A percentile compares a stretch with the other conserved stretches of the same genome.
Conservation (phyloP, 2,888 invertebrate genomes). For the Salticus scenicus region DNA sequence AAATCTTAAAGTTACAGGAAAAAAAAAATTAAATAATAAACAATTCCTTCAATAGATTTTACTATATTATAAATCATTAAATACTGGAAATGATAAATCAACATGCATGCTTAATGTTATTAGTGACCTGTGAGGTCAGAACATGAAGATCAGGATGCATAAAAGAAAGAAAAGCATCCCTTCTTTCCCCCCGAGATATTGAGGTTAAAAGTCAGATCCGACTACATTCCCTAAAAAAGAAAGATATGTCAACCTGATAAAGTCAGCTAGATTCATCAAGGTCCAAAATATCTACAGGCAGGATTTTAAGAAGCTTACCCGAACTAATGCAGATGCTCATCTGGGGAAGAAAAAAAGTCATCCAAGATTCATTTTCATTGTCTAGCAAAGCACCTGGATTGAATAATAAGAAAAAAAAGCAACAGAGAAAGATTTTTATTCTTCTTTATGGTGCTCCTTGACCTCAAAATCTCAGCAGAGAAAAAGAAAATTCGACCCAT, state of each 20-base stretch:
- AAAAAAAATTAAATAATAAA: too few relatives aligned
- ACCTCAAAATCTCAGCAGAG: slow-evolving; percentile 35
- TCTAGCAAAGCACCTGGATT: not conserved
- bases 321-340: not conserved
- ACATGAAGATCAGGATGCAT: not conserved
- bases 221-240: slow-evolving; percentile 11
- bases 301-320: not conserved
- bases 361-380: not conserved
- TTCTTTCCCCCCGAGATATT: not conserved
- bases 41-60: not conserved
- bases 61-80: not conserved
- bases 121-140: not conserved
- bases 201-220: slow-evolving; percentile 47
- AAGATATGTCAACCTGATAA: slow-evolving; percentile 41
- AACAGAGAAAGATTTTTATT: slow-evolving; percentile 50
- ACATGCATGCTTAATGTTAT: not conserved
- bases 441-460: slow-evolving; percentile 55
- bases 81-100: not conserved
- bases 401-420: slow-evolving; percentile 17
- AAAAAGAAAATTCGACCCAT: not conserved
- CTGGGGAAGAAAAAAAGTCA: not conserved
- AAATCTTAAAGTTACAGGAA: too few relatives aligned
- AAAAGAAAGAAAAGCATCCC: not conserved
- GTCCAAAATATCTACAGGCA: not conserved
- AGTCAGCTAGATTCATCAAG: not conserved